A percentile compares a stretch with the other conserved stretches of the same genome.
These are phyloP conservation scores for Urocolius indicus DNA, from an alignment of 2,113 vertebrate species.

Conservation along the genomic window DNA sequence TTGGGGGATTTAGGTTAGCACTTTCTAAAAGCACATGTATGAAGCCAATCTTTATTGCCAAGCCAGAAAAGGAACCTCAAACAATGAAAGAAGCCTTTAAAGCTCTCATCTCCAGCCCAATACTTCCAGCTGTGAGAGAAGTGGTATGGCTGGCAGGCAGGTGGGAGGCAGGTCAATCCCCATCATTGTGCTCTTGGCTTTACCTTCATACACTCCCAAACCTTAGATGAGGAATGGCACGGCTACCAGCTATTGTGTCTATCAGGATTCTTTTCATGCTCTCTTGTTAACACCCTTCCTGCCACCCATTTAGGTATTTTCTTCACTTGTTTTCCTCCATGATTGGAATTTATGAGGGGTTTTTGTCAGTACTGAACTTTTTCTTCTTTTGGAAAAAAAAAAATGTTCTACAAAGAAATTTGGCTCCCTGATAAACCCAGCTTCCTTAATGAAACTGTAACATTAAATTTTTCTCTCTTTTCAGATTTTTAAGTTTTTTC, in stretches of 20 bases:
- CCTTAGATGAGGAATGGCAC: background rate
- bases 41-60: background rate
- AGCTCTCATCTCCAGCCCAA: background rate
- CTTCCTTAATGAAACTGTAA: background rate
- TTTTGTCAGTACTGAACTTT: background rate
- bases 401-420: background rate
- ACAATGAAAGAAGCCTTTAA: background rate
- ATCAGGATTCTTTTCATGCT: background rate
- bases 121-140: background rate
- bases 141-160: rapidly evolving
- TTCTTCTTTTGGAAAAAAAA: background rate
- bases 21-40: background rate
- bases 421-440: background rate
- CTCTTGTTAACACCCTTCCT: background rate
- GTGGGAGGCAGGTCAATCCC: background rate
- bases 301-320: background rate
- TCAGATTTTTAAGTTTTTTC: background rate
- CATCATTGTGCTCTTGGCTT: background rate
- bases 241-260: background rate
- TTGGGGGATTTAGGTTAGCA: background rate
- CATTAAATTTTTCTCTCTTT: background rate
- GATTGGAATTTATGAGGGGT: background rate
- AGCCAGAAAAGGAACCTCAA: background rate
- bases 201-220: background rate
- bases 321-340: background rate